Evolutionary conservation across 2,888 invertebrate species (phyloP).

Genomic region (Marronus borbonicus): DNA sequence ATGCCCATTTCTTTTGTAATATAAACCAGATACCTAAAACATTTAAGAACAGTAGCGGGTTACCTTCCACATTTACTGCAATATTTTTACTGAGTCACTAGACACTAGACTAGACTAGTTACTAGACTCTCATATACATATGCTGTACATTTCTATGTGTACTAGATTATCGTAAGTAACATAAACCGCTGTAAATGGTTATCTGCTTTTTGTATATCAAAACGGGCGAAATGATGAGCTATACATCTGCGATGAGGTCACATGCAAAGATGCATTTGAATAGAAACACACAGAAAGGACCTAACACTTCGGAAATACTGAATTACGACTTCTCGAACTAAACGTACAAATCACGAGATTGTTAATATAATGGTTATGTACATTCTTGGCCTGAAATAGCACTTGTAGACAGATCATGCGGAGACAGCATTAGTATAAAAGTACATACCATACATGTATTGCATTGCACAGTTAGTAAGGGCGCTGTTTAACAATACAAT

Average conservation of each 20-base stretch:
- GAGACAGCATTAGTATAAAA: background rate
- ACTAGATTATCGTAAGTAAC: background rate
- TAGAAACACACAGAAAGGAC: constrained; percentile 41
- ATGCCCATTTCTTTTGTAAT: constrained; percentile 29
- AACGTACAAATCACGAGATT: background rate
- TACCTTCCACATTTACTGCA: constrained; percentile 22
- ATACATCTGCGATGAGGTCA: constrained; percentile 31
- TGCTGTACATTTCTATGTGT: background rate
- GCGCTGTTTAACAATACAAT: background rate
- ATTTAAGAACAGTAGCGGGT: constrained; percentile 2
- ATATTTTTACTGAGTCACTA: background rate
- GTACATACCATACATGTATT: background rate
- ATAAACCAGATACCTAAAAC: constrained; percentile 30
- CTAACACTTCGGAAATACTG: constrained; percentile 24
- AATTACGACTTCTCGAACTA: too few species aligned
- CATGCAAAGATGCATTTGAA: constrained; percentile 48
- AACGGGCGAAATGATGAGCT: constrained; percentile 36
- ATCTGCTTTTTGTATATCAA: constrained; percentile 26
- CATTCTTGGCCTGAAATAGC: constrained; percentile 34
- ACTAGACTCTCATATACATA: constrained; percentile 7
- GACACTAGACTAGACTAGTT: too few species aligned
- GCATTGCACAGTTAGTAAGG: background rate
- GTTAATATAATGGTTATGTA: constrained; percentile 6
- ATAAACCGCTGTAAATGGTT: constrained; percentile 43
- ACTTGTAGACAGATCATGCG: constrained; percentile 36